phyloP scores from a whole-genome alignment of 2,888 invertebrate species.

The Salpingus planirostris region DNA sequence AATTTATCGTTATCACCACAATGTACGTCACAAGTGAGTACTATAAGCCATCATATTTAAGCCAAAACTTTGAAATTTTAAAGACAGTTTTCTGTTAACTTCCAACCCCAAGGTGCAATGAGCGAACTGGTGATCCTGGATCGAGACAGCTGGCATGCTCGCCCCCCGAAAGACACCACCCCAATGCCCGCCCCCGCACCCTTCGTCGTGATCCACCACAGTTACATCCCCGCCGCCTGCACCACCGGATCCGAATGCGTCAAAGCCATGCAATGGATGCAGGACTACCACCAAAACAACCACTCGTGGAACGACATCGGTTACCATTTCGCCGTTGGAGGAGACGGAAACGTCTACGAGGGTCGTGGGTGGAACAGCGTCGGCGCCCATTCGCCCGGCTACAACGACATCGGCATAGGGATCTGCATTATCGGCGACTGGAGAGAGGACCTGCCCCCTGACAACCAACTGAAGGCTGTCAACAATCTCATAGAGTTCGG shows the following conservation, averaged over 20 bases:
- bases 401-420: conserved; percentile 60
- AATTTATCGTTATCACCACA: no score
- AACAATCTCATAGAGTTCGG: conserved; percentile 54
- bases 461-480: conserved; percentile 48
- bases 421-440: conserved; percentile 67
- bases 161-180: conserved; percentile 40
- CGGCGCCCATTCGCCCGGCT: conserved; percentile 63
- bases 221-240: conserved; percentile 56
- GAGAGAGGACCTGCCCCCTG: conserved; percentile 53
- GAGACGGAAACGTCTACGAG: conserved; percentile 61
- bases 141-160: conserved; percentile 54
- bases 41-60: no score
- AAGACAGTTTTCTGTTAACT: no score
- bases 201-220: conserved; percentile 65
- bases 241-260: conserved; percentile 46
- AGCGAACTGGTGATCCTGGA: no score
- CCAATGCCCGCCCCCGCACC: conserved; percentile 51
- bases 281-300: conserved; percentile 51
- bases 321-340: conserved; percentile 61
- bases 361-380: conserved; percentile 61
- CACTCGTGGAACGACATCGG: conserved; percentile 64
- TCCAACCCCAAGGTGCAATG: no score
- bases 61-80: no score
- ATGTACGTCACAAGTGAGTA: no score
- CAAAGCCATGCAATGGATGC: conserved; percentile 54